phyloP scores from a whole-genome alignment of 2,797 vertebrate genomes.

The Sylvia borin region DNA sequence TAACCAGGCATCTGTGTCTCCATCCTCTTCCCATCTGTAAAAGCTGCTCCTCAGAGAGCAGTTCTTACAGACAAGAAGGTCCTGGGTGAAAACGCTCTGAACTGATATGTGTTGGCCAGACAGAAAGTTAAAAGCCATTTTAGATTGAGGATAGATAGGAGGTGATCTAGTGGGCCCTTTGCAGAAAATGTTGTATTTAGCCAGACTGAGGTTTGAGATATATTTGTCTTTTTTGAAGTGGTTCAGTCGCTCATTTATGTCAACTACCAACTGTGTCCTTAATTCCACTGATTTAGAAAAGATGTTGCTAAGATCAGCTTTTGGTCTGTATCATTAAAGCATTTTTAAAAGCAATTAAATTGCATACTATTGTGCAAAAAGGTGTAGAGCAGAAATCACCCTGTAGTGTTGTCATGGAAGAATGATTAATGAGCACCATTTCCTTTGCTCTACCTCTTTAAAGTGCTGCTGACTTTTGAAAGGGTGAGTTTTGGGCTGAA shows the following conservation, averaged over 20 bases:
- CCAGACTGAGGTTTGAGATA: conserved; percentile 10
- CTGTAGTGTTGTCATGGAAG: conserved; percentile 38
- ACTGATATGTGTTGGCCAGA: not conserved
- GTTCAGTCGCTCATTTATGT: conserved; percentile 1
- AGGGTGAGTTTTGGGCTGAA: not conserved
- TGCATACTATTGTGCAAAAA: conserved; percentile 52
- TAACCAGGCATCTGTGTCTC: not conserved
- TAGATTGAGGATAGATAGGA: not conserved
- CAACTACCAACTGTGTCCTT: conserved; percentile 57
- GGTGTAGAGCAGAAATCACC: conserved; percentile 53
- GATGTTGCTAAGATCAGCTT: conserved; percentile 58
- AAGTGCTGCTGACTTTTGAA: conserved; percentile 39
- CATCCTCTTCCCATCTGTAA: not conserved
- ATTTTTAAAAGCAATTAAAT: conserved; percentile 67
- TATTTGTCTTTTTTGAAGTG: conserved; percentile 51
- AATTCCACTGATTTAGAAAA: conserved; percentile 43
- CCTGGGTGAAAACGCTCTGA: not conserved
- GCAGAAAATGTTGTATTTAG: not conserved
- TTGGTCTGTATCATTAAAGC: conserved; percentile 49
- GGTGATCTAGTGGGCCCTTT: not conserved
- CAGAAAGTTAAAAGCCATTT: not conserved
- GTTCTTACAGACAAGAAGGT: not conserved
- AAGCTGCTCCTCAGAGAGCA: not conserved
- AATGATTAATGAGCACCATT: conserved; percentile 57
- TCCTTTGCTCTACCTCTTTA: conserved; percentile 37